These are phyloP conservation scores for Dasypus novemcinctus DNA, from an alignment of 2,113 vertebrate species.

Conservation along the genomic window DNA sequence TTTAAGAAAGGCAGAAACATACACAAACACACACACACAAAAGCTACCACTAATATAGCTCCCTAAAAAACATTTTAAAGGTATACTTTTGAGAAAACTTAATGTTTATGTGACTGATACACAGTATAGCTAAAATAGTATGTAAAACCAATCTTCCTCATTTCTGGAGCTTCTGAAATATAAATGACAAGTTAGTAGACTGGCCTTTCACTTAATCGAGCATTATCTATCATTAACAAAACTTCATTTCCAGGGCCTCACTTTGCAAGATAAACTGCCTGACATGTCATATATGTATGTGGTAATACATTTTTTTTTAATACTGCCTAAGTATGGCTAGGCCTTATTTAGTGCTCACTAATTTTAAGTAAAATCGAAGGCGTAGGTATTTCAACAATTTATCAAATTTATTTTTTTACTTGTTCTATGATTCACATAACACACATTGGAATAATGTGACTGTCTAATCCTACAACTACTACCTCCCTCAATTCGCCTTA, in stretches of 20 bases:
- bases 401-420: constrained; percentile 21
- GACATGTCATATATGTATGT: constrained; percentile 17
- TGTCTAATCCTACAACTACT: neutral
- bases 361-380: constrained; percentile 49
- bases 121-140: constrained; percentile 24
- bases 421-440: constrained; percentile 34
- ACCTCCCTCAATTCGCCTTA: neutral
- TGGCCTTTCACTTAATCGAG: constrained; percentile 29
- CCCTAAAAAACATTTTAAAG: constrained; percentile 10
- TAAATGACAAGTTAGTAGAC: constrained; percentile 39
- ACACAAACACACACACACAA: neutral
- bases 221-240: constrained; percentile 61
- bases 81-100: constrained; percentile 37
- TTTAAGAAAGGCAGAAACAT: neutral
- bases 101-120: constrained; percentile 31
- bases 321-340: constrained; percentile 26
- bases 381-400: constrained; percentile 18
- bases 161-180: constrained; percentile 36
- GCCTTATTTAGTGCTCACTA: constrained; percentile 38
- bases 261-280: constrained; percentile 57
- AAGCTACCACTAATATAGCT: constrained; percentile 17
- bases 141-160: constrained; percentile 50
- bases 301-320: constrained; percentile 38
- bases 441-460: neutral
- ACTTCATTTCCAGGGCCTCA: constrained; percentile 41